Percentiles rank a stretch among this genome's conserved stretches.
phyloP scores from a whole-genome alignment of 2,797 vertebrate species.

The Protonibea diacanthus region DNA sequence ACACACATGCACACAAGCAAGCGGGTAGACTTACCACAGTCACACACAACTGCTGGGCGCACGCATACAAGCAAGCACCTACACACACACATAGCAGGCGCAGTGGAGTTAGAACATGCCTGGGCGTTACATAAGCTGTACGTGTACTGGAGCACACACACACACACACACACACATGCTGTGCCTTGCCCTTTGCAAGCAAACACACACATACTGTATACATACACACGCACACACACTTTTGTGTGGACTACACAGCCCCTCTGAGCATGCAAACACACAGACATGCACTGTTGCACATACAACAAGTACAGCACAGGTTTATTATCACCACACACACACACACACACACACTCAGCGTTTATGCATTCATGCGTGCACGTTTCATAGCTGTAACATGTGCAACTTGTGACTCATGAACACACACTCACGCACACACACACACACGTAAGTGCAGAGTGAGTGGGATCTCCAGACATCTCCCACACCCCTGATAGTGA shows the following conservation, averaged over 20 bases:
- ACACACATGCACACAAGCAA: constrained; percentile 7
- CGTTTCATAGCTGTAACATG: constrained; percentile 20
- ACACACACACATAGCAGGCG: constrained; percentile 53
- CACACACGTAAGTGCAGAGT: constrained; percentile 38
- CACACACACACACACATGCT: constrained; percentile 26
- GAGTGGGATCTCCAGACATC: constrained; percentile 63
- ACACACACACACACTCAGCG: constrained; percentile 1
- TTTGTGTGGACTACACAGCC: constrained; percentile 13
- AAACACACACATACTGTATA: constrained; percentile 13
- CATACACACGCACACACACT: not conserved
- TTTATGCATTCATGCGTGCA: constrained; percentile 31
- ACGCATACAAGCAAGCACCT: constrained; percentile 42
- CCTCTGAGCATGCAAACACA: constrained; percentile 45
- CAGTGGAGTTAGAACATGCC: constrained; percentile 67
- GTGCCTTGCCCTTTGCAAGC: constrained; percentile 8
- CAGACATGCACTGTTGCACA: constrained; percentile 28
- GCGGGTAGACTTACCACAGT: constrained; percentile 31
- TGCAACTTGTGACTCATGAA: constrained; percentile 32
- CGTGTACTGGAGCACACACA: constrained; percentile 44
- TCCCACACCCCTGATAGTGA: constrained; percentile 57
- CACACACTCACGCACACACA: not conserved
- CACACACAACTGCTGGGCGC: constrained; percentile 47
- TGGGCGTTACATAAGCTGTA: constrained; percentile 75
- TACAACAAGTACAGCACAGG: constrained; percentile 12
- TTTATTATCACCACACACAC: constrained; percentile 27